phyloP scores from a whole-genome alignment of 2,113 vertebrate genomes.

The Melanerpes formicivorus region DNA sequence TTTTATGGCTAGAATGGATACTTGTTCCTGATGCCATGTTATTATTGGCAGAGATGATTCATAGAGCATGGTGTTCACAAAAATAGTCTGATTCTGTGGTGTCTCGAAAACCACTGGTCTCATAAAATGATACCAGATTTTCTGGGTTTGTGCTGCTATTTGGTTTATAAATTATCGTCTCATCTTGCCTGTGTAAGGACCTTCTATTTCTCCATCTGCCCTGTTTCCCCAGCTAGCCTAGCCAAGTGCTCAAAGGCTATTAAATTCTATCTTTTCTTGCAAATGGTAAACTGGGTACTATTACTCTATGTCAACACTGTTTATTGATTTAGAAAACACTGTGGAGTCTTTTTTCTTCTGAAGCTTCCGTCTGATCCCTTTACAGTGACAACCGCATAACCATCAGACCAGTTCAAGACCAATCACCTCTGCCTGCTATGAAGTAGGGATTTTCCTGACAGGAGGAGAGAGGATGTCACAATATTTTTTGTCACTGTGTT shows the following conservation, averaged over 20 bases:
- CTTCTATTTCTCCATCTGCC: conserved; percentile 2
- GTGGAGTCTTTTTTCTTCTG: not conserved
- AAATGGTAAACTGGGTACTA: not conserved
- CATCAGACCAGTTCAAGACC: not conserved
- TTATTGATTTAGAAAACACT: conserved; percentile 6
- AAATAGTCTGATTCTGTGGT: not conserved
- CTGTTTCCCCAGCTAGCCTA: conserved; percentile 1
- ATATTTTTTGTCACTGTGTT: not conserved
- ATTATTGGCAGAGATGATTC: conserved; percentile 4
- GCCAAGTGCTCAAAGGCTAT: not conserved
- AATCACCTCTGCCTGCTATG: not conserved
- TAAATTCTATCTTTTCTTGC: conserved; percentile 11
- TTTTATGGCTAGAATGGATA: not conserved
- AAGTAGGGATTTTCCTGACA: not conserved
- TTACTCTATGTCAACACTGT: not conserved
- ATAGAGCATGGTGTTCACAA: not conserved
- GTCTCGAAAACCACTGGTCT: not conserved
- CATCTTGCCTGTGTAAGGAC: not conserved
- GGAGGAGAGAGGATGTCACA: not conserved
- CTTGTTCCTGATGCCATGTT: not conserved
- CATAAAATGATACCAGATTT: not conserved
- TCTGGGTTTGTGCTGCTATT: not conserved
- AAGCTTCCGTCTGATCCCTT: not conserved
- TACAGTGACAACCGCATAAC: not conserved
- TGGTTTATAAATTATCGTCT: not conserved